Evolutionary conservation across 2,797 vertebrate species (phyloP).

Genomic region (Loriculus beryllinus): DNA sequence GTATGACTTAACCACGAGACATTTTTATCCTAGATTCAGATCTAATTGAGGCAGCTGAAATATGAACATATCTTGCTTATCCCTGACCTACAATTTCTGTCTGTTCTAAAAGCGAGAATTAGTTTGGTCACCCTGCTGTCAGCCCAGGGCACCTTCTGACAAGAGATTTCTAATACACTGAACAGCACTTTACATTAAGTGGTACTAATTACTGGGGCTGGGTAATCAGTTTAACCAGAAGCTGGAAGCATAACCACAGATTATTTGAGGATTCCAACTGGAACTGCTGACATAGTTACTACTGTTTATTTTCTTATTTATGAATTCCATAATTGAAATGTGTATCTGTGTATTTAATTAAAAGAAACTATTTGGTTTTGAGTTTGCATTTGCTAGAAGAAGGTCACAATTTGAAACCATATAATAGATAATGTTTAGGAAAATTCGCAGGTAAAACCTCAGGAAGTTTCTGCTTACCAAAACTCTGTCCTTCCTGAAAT

Average conservation of each 20-base stretch:
- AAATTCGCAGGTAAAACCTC: not conserved
- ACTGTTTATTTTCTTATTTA: slow-evolving; percentile 15
- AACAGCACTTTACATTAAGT: slow-evolving; percentile 64
- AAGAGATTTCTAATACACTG: slow-evolving; percentile 63
- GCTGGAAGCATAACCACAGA: not conserved
- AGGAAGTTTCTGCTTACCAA: not conserved
- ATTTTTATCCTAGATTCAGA: slow-evolving; percentile 47
- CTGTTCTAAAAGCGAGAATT: slow-evolving; percentile 53
- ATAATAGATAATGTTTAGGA: not conserved
- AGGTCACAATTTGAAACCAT: not conserved
- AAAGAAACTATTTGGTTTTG: not conserved
- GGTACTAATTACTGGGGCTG: slow-evolving; percentile 53
- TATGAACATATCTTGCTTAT: slow-evolving; percentile 38
- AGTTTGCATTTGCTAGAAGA: not conserved
- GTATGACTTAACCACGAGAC: slow-evolving; percentile 47
- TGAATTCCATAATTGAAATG: not conserved
- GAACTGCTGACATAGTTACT: slow-evolving; percentile 2
- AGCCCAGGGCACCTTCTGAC: slow-evolving; percentile 66
- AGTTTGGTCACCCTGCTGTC: slow-evolving; percentile 68
- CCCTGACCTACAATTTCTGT: slow-evolving; percentile 60
- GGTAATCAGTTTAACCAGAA: slow-evolving; percentile 58
- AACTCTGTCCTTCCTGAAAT: not conserved
- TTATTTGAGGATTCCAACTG: slow-evolving; percentile 1
- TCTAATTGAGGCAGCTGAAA: slow-evolving; percentile 60
- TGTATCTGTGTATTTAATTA: not conserved